Base-by-base conservation (phyloP, 2,888 invertebrate species). In the Pandemis corylana region DNA sequence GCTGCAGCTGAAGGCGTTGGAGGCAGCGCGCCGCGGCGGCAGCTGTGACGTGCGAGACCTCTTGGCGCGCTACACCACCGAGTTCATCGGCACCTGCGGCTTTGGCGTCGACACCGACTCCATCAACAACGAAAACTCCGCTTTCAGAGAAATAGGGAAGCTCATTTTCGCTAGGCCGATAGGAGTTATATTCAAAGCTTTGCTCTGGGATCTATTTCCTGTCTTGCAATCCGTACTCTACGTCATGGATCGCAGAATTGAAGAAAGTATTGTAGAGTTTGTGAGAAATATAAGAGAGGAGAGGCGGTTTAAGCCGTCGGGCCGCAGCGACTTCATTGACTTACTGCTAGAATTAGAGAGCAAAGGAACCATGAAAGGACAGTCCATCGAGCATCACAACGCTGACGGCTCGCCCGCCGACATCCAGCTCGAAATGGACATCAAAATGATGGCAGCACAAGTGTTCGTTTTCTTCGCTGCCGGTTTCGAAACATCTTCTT, bases 51-150 rank as follows among this genome's bases (percentile, higher is more conserved):
- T 80, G 0, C 78, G 81, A 0, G 89, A 86, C 0, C 78, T 90
- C 7, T 89, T 89, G 87, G 87, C 90, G 0, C 84, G 88, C 15
- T 90, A 87, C 77, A 88, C 88, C 6, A 90, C 85, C 0, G 90
- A 90, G 71, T 88, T 90, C 71, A 90, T 90, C 36, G 90, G 86
- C 3, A 87, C 87, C 13, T 89, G 89, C 62, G 90, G 90, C 7
- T 89, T 90, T 65, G 90, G 90, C 0, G 85, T 90, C 61, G 82
- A 88, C 61, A 83, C 85, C 70, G 84, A 90, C 77, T 80, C 85
- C 7, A 85, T 90, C 49, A 87, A 85, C 71, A 79, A 88, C n/a
- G 87, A 88, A 66, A 77, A 85, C 46, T 89, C 87, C 1, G 72
- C 81, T 10, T 86, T 87, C 66, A 81, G 89, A 76, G 63, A 70